Conservation (phyloP, 1,140 invertebrate species). For the Trinorchestia longiramus region DNA sequence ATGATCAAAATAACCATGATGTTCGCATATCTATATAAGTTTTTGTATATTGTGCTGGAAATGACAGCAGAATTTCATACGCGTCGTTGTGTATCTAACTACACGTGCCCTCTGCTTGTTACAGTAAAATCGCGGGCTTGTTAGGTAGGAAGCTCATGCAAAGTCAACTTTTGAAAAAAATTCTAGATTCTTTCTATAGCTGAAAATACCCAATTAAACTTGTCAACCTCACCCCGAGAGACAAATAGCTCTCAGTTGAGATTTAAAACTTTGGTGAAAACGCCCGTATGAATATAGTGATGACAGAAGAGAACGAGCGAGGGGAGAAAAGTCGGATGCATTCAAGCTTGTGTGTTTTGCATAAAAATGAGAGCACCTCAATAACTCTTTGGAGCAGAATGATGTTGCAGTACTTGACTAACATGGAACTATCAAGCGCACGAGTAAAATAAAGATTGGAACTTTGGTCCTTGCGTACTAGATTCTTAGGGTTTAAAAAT, state of each 20-base stretch:
- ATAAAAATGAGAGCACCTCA: not conserved
- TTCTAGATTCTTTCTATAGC: not conserved
- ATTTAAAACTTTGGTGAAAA: not conserved
- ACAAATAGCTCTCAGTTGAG: not conserved
- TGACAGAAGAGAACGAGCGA: not conserved
- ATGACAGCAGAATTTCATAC: too few species aligned
- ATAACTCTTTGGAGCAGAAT: not conserved
- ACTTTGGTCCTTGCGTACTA: not conserved
- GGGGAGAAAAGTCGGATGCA: not conserved
- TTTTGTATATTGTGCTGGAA: too few species aligned
- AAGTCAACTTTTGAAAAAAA: not conserved
- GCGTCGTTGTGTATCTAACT: too few species aligned
- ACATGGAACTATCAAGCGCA: not conserved
- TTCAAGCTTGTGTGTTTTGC: not conserved
- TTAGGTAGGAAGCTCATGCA: not conserved
- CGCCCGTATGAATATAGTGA: not conserved
- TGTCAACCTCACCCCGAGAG: not conserved
- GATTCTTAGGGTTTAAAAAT: not conserved
- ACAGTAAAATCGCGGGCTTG: not conserved
- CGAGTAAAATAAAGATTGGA: not conserved
- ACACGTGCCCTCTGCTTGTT: too few species aligned
- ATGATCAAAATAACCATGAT: too few species aligned
- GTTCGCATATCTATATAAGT: too few species aligned
- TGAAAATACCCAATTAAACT: not conserved
- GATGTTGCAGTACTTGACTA: not conserved